Evolutionary conservation across 30 jellyfish, hydroid and myxozoan species (phyloP), one percentile per base, ranked within the genome.

Genomic region (Chrysaora quinquecirrha): DNA sequence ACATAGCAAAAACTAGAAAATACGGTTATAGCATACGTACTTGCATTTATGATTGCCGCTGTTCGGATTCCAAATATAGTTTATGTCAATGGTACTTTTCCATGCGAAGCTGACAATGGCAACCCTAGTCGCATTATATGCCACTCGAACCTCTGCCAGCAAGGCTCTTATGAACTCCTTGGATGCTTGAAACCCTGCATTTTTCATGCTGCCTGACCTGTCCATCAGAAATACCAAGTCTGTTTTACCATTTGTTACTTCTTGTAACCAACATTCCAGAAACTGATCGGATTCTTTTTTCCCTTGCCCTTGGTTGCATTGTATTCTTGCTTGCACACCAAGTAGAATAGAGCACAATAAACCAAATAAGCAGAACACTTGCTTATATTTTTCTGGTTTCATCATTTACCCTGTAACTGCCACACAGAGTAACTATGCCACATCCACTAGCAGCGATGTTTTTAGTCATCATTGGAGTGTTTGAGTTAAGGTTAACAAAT

Each of bases 71-170:
- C 67, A 71, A n/a, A 95, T 47, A 64, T 95, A 95, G 65, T 95
- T 95, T 56, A 95, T 19, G 24, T 73, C 87, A 12, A 84, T 49
- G 34, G 76, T 30, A 47, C 85, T 95, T 20, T 63, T 16, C 0
- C 65, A 9, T 7, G 91, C 88, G 52, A 95, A 95, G 2, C 97
- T 88, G 16, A 94, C 97, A 33, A 95, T 56, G 29, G 99, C 96
- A 25, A 95, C 68, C 56, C 99, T 84, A 1, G 99, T 95, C 3
- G 99, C 97, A 76, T 88, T 89, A 76, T 76, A 95, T 0, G 99
- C 95, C 25, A 95, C 77, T 34, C 90, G 96, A 27, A 95, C 96
- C 35, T 88, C 93, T 14, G 89, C 52, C 21, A 95, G 77, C 67
- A 95, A 68, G 24, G 96, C 88, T 25, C 72, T 78, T 52, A 95